These are phyloP conservation scores for Labeo rohita DNA, from an alignment of 2,113 vertebrate genomes.

Conservation along the genomic window DNA sequence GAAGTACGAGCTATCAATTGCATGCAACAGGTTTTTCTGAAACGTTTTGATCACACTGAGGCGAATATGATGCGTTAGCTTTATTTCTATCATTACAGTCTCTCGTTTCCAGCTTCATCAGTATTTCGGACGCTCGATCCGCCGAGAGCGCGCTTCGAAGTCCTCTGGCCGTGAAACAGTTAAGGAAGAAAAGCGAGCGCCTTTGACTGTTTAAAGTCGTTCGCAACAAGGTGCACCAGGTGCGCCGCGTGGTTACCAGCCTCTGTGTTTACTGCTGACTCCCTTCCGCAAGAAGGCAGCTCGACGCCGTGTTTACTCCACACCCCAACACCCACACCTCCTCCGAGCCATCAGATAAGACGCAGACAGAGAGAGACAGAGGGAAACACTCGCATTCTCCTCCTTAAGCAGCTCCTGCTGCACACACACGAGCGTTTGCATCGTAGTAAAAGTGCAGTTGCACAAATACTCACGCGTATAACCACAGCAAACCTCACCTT, in stretches of 20 bases:
- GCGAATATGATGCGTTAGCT: no score
- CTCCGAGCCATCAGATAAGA: conserved; percentile 54
- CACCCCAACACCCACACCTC: not conserved
- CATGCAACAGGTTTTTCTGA: no score
- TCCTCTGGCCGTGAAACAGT: conserved; percentile 66
- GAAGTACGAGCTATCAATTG: no score
- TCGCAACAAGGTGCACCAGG: conserved; percentile 79
- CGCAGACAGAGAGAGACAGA: conserved; percentile 32
- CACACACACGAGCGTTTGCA: not conserved
- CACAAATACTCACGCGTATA: conserved; percentile 37
- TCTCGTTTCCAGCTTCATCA: no score
- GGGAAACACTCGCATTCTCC: not conserved
- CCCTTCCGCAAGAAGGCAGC: conserved; percentile 73
- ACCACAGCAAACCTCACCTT: conserved; percentile 52
- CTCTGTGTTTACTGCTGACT: conserved; percentile 84
- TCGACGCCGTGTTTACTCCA: conserved; percentile 61
- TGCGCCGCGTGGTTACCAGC: conserved; percentile 81
- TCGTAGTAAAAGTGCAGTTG: conserved; percentile 32
- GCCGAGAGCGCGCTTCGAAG: no score
- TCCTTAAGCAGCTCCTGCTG: not conserved
- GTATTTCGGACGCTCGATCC: no score
- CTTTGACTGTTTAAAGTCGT: conserved; percentile 72
- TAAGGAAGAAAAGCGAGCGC: conserved; percentile 68
- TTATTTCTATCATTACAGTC: no score
- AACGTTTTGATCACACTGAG: no score